Percentiles rank a stretch among this genome's conserved stretches.
phyloP scores from a whole-genome alignment of 2,113 vertebrate species.

The Gracilinanus agilis region DNA sequence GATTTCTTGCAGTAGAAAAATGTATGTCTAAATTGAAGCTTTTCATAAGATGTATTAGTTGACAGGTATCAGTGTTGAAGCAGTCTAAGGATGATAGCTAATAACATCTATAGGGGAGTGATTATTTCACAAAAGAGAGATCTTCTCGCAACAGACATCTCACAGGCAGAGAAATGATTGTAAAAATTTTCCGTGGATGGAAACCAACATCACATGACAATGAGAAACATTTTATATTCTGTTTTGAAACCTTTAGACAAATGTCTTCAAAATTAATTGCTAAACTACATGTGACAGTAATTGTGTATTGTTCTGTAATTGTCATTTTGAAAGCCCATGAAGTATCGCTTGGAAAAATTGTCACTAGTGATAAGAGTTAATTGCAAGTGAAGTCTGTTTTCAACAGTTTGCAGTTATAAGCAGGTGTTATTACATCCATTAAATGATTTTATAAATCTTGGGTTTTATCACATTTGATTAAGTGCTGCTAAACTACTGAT shows the following conservation, averaged over 20 bases:
- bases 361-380: slow-evolving; percentile 88
- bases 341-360: slow-evolving; percentile 86
- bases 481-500: slow-evolving; percentile 80
- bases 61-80: slow-evolving; percentile 79
- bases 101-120: slow-evolving; percentile 47
- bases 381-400: slow-evolving; percentile 88
- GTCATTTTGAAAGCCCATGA: slow-evolving; percentile 87
- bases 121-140: slow-evolving; percentile 50
- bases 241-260: slow-evolving; percentile 86
- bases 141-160: slow-evolving; percentile 49
- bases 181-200: slow-evolving; percentile 64
- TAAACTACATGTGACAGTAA: slow-evolving; percentile 88
- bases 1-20: slow-evolving; percentile 83
- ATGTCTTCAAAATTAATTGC: slow-evolving; percentile 87
- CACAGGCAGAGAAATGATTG: slow-evolving; percentile 37
- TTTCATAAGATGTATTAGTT: slow-evolving; percentile 81
- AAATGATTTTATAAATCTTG: slow-evolving; percentile 86
- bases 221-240: slow-evolving; percentile 81
- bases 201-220: slow-evolving; percentile 82
- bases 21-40: slow-evolving; percentile 80
- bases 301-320: slow-evolving; percentile 88
- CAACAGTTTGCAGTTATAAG: slow-evolving; percentile 84
- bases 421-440: slow-evolving; percentile 86
- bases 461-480: slow-evolving; percentile 85
- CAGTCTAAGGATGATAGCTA: slow-evolving; percentile 62